Conservation (phyloP, 2,888 invertebrate species). For the Scaptodrosophila latifasciaeformis region DNA sequence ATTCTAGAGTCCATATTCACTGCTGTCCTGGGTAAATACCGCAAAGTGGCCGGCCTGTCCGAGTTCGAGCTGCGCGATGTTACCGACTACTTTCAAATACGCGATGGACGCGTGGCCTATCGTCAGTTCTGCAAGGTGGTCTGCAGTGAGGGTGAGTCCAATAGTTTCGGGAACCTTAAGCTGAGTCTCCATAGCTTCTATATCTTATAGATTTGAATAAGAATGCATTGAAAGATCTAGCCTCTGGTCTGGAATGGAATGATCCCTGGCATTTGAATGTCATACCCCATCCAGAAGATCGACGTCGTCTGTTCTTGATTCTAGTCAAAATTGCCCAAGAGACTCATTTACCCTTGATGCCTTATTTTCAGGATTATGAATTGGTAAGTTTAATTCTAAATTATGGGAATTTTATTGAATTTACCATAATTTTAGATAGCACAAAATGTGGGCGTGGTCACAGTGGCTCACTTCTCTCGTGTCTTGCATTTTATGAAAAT, state of each 20-base stretch:
- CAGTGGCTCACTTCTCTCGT: conserved; percentile 85
- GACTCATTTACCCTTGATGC: conserved; percentile 80
- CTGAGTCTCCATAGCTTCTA: no score
- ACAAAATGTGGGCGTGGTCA: conserved; percentile 84
- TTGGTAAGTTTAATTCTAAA: conserved; percentile 48
- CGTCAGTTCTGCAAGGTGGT: conserved; percentile 85
- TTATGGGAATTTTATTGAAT: neutral
- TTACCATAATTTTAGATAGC: conserved; percentile 77
- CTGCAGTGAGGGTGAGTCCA: conserved; percentile 70
- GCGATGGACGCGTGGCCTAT: conserved; percentile 86
- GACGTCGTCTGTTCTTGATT: conserved; percentile 81
- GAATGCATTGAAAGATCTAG: conserved; percentile 66
- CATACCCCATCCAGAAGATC: conserved; percentile 80
- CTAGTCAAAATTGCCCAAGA: conserved; percentile 83
- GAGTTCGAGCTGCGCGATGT: conserved; percentile 84
- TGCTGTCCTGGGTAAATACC: conserved; percentile 81
- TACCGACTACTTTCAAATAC: conserved; percentile 86
- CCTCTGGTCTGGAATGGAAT: conserved; percentile 80
- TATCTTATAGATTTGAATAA: conserved; percentile 54
- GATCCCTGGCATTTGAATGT: conserved; percentile 82
- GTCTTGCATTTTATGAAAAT: conserved; percentile 84
- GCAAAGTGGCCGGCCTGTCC: conserved; percentile 81
- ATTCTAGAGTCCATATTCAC: conserved; percentile 83
- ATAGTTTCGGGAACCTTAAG: neutral
- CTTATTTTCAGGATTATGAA: conserved; percentile 78